Evolutionary conservation across 2,888 invertebrate genomes (phyloP), one percentile per base, ranked within the genome.

Genomic region (Willowsia nigromaculata): DNA sequence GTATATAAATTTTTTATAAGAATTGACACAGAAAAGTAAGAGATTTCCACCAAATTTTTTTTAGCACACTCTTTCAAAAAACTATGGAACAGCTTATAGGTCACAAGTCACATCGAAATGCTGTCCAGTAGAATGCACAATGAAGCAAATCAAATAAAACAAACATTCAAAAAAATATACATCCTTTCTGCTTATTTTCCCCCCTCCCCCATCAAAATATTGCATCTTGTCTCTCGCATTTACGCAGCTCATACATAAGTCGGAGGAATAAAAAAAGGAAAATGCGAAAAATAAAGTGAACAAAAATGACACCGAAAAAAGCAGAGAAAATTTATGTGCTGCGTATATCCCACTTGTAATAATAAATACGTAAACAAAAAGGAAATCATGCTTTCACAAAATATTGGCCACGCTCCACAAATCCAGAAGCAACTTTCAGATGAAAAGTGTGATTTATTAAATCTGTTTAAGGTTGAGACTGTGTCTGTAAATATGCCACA

Each of bases 101-200:
- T n/a, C n/a, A n/a, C n/a, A n/a, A n/a, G n/a, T n/a, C n/a, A n/a
- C n/a, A n/a, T n/a, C n/a, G n/a, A n/a, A n/a, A n/a, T n/a, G n/a
- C n/a, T 62, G 62, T 62, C 33, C 30, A 30, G 30, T 22, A 22
- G 71, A 40, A 71, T 71, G 25, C 71, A 71, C 37, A 71, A 71
- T 71, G 40, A 40, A 43, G 71, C 37, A 37, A 71, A 71, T 71
- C 40, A 71, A 71, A 71, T 40, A 71, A 71, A 71, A 71, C n/a
- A 43, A 18, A 18, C 25, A 22, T 43, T 6, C 18, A 30, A 15
- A 37, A 37, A 15, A n/a, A n/a, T 6, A 1, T 13, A 43, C 43
- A 43, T 1, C 43, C 43, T 43, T 13, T 43, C 9, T 43, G 43
- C 43, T 43, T 43, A 43, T 43, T 43, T 9, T 13, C 43, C 9